Percentiles rank a stretch among this genome's conserved stretches.
phyloP scores from a whole-genome alignment of 2,888 invertebrate species.

The Platycnemis pennipes region DNA sequence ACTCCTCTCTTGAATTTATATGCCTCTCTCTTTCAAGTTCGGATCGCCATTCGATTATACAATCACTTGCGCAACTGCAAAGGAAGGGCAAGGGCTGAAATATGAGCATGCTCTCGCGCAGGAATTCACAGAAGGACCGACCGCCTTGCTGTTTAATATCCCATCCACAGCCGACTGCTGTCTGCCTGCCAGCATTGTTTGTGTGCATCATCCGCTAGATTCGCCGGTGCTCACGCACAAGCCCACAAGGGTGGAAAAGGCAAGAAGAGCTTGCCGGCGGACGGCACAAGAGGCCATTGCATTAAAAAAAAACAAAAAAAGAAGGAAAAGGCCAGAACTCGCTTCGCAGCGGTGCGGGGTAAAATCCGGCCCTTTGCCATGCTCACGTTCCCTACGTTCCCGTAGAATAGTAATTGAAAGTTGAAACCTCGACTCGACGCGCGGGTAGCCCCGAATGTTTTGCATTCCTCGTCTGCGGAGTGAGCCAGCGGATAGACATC shows the following conservation, averaged over 20 bases:
- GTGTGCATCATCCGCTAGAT: slow-evolving; percentile 8
- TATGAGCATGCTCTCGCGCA: background rate
- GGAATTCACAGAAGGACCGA: background rate
- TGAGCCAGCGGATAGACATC: background rate
- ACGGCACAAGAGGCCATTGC: background rate
- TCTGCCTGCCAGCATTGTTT: background rate
- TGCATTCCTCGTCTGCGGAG: background rate
- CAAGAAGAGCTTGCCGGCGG: background rate
- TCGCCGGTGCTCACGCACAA: background rate
- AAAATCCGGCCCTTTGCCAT: background rate
- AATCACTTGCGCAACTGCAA: background rate
- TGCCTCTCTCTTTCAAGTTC: background rate
- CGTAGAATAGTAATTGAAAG: background rate
- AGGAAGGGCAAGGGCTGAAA: background rate
- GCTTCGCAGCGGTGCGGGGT: too few species aligned
- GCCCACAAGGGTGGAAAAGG: background rate
- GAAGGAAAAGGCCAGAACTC: too few species aligned
- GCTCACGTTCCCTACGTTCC: background rate
- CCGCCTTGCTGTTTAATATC: background rate
- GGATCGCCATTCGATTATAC: background rate
- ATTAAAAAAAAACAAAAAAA: background rate
- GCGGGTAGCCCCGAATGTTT: background rate
- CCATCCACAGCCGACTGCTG: background rate
- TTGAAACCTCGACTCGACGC: background rate
- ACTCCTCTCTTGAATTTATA: background rate